A percentile compares a stretch with the other conserved stretches of the same genome.
These are phyloP conservation scores for Ceratosolen fusciceps DNA, from an alignment of 1,140 invertebrate genomes.

Conservation along the genomic window DNA sequence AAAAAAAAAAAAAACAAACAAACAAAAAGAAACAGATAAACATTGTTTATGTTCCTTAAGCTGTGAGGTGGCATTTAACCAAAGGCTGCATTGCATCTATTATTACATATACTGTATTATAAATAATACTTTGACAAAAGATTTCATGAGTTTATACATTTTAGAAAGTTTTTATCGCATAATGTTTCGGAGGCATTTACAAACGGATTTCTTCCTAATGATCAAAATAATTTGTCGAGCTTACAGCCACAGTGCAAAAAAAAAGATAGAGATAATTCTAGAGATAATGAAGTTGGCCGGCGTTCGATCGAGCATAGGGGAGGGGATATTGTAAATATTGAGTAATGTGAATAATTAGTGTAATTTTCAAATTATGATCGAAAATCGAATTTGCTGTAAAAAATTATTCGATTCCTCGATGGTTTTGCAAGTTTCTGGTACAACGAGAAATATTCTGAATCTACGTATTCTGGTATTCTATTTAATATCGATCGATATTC, in stretches of 20 bases:
- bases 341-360: no score
- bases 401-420: slow-evolving; percentile 19
- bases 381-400: slow-evolving; percentile 6
- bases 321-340: no score
- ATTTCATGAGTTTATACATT: not conserved
- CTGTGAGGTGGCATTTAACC: slow-evolving; percentile 55
- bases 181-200: slow-evolving; percentile 21
- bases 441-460: not conserved
- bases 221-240: slow-evolving; percentile 1
- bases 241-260: not conserved
- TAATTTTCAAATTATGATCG: no score
- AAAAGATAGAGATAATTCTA: not conserved
- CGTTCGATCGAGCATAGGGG: no score
- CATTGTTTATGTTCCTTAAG: slow-evolving; percentile 56
- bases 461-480: not conserved
- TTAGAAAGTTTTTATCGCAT: not conserved
- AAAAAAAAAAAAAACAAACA: no score
- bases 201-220: slow-evolving; percentile 5
- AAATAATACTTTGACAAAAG: slow-evolving; percentile 12
- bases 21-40: slow-evolving; percentile 49
- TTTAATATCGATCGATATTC: not conserved
- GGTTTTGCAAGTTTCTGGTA: not conserved
- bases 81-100: slow-evolving; percentile 55
- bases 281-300: no score
- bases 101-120: slow-evolving; percentile 48